A percentile compares a stretch with the other conserved stretches of the same genome.
phyloP scores from a whole-genome alignment of 1,140 invertebrate genomes.

The Babylonia areolata region DNA sequence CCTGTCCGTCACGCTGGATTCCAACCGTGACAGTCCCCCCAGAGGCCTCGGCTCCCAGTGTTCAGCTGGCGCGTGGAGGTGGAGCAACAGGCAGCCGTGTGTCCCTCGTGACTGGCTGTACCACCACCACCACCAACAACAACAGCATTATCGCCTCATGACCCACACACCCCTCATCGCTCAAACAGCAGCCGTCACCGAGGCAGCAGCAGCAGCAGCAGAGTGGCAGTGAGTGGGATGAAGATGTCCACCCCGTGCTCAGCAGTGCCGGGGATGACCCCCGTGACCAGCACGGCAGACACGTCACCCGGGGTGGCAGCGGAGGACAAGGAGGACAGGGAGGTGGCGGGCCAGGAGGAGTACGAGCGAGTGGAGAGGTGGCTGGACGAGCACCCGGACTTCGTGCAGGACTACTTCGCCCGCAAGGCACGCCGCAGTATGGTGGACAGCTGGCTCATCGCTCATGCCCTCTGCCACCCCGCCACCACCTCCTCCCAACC shows the following conservation, averaged over 20 bases:
- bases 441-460: slow-evolving; percentile 89
- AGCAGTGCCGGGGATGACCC: background rate
- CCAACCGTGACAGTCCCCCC: slow-evolving; percentile 50
- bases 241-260: slow-evolving; percentile 40
- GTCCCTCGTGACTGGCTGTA: background rate
- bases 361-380: slow-evolving; percentile 78
- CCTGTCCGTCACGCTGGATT: slow-evolving; percentile 57
- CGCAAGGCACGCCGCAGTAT: slow-evolving; percentile 94
- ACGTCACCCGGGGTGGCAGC: slow-evolving; percentile 35
- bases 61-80: background rate
- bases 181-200: background rate
- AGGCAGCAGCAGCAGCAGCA: background rate
- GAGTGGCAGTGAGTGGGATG: slow-evolving; percentile 38
- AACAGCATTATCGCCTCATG: background rate
- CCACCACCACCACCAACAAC: background rate
- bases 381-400: slow-evolving; percentile 97
- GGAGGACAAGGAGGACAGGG: slow-evolving; percentile 37
- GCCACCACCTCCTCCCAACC: slow-evolving; percentile 28
- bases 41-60: background rate
- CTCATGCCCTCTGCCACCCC: slow-evolving; percentile 86
- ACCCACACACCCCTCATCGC: background rate
- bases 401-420: slow-evolving; percentile 95
- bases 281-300: background rate
- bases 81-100: background rate
- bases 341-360: slow-evolving; percentile 57